Evolutionary conservation across 2,888 invertebrate species (phyloP).

Genomic region (Netelia melanura): DNA sequence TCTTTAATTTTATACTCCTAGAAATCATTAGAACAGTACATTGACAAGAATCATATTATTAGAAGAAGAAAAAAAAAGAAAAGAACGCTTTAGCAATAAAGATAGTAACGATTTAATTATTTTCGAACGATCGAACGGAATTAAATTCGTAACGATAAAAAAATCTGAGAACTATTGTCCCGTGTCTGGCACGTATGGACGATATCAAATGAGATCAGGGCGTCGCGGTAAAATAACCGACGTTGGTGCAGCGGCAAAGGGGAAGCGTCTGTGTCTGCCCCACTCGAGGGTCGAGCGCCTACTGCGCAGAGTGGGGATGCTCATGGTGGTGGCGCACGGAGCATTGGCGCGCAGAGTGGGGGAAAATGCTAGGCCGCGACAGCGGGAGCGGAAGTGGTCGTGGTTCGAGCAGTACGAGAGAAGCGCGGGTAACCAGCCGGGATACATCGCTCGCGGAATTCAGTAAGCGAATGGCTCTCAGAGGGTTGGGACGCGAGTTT

Average conservation of each 20-base stretch:
- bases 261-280: constrained; percentile 1
- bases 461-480: constrained; percentile 83
- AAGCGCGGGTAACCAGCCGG: constrained; percentile 83
- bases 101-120: neutral
- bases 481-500: constrained; percentile 75
- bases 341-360: neutral
- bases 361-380: constrained; percentile 21
- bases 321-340: constrained; percentile 1
- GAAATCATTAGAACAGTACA: too few species aligned
- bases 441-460: constrained; percentile 80
- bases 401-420: constrained; percentile 72
- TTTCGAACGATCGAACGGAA: too few species aligned
- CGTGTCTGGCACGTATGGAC: constrained; percentile 26
- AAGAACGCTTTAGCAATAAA: too few species aligned
- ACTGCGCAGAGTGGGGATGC: constrained; percentile 1
- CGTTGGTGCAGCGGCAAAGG: neutral
- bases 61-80: too few species aligned
- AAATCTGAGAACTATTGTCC: neutral
- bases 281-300: constrained; percentile 13
- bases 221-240: constrained; percentile 66
- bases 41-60: too few species aligned
- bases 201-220: constrained; percentile 63
- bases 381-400: constrained; percentile 69
- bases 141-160: neutral
- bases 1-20: too few species aligned